Evolutionary conservation across 2,888 invertebrate genomes (phyloP).

Genomic region (Andrena camellia): DNA sequence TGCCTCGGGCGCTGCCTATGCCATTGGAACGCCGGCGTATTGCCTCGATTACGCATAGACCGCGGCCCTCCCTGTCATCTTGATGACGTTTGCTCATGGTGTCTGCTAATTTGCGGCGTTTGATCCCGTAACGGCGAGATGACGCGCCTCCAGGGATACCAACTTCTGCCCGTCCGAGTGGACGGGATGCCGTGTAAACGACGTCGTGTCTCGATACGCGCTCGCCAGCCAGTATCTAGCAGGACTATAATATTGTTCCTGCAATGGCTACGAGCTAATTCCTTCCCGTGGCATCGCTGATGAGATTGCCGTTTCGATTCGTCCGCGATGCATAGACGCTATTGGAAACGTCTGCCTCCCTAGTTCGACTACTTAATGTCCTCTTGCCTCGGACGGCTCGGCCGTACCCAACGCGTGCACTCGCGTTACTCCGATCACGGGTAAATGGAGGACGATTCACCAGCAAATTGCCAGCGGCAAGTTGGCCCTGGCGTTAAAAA

Average conservation of each 20-base stretch:
- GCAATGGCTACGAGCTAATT: conserved; percentile 14
- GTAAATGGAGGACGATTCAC: conserved; percentile 27
- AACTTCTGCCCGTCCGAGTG: neutral
- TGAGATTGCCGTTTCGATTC: neutral
- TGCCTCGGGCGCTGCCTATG: conserved; percentile 33
- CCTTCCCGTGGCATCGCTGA: neutral
- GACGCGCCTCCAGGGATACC: conserved; percentile 52
- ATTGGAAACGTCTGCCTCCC: neutral
- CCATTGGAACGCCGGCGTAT: conserved; percentile 28
- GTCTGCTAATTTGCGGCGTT: conserved; percentile 55
- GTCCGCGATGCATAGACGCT: neutral
- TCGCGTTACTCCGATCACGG: conserved; percentile 18
- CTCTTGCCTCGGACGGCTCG: neutral
- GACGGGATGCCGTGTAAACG: conserved; percentile 22
- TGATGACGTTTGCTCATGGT: conserved; percentile 49
- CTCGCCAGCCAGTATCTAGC: neutral
- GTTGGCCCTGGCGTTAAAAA: conserved; percentile 59
- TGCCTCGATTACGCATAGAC: conserved; percentile 37
- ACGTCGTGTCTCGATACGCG: conserved; percentile 1
- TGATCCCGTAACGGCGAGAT: conserved; percentile 49
- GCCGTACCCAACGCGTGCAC: neutral
- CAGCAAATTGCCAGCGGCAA: conserved; percentile 61
- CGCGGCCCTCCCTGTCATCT: conserved; percentile 54
- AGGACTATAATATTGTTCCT: neutral
- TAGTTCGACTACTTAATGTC: neutral